Base-by-base conservation (phyloP, 2,888 invertebrate species). In the Drosophila limbata region DNA sequence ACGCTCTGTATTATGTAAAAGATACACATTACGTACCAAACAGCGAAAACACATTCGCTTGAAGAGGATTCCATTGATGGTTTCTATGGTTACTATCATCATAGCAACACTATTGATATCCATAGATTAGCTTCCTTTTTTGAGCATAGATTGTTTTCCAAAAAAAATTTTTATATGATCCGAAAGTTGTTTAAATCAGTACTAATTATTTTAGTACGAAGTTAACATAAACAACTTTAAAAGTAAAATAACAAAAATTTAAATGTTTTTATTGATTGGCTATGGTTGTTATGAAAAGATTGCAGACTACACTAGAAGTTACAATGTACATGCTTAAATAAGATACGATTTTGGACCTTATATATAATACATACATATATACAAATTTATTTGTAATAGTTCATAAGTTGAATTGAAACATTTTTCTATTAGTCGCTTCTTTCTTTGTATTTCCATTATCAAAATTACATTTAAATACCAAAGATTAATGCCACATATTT, bases 1-100 rank as follows among this genome's bases (percentile, higher is more conserved):
- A 70, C 68, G 71, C 71, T 83, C 73, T 88, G 86, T 84, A 84
- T 88, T 84, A 84, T 85, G 81, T 70, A 75, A 85, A 66, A 88
- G 80, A 85, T 85, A 86, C 86, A 84, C 88, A 82, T 72, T 77
- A 79, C 59, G 45, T 75, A 79, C 72, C 59, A 44, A 76, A 65
- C 59, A 66, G 51, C 68, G 56, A 79, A 70, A 33, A 31, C 48
- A 40, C n/a, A 0, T 13, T 37, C 39, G 21, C 35, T 15, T 40
- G 11, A 17, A 10, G 17, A 19, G 17, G 19, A 39, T 11, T 40
- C 17, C 40, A 17, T 3, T 8, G 39, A 8, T 9, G 2, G 15
- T 17, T 15, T 10, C 17, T 4, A 17, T 19, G 40, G 19, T 11
- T 5, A 42, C 11, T 19, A 19, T 42, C 19, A 19, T 11, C 11